These are phyloP conservation scores for Phaetusa simplex DNA, from an alignment of 2,113 vertebrate species.

Conservation along the genomic window DNA sequence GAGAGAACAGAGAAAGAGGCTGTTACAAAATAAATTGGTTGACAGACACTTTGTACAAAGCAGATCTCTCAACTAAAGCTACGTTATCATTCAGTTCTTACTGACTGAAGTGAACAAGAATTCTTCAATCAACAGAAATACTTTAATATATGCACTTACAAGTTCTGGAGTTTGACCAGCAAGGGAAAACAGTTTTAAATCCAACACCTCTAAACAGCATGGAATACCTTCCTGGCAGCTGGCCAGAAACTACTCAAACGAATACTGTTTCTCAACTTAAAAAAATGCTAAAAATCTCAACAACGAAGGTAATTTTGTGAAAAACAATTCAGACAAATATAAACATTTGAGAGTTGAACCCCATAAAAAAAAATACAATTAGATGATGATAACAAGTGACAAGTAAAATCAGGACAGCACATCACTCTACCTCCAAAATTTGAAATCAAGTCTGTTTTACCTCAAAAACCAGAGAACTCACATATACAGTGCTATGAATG, in stretches of 20 bases:
- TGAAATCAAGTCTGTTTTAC: background rate
- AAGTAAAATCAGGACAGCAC: background rate
- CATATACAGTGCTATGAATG: background rate
- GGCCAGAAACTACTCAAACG: background rate
- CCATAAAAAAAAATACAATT: background rate
- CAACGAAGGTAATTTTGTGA: background rate
- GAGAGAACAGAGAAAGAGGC: background rate
- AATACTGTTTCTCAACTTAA: background rate
- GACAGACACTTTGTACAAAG: background rate
- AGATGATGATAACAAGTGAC: background rate
- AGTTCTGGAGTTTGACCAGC: background rate
- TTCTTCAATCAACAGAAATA: background rate
- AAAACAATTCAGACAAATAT: background rate
- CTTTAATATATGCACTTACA: background rate
- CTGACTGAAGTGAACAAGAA: background rate
- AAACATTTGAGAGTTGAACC: background rate
- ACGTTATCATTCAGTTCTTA: background rate
- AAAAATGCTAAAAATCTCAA: background rate
- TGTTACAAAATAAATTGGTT: background rate
- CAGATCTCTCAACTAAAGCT: background rate
- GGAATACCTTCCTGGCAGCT: background rate
- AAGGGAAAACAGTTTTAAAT: background rate
- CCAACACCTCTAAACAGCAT: background rate
- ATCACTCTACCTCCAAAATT: background rate
- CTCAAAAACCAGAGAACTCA: background rate